Evolutionary conservation across 2,888 invertebrate species (phyloP), one percentile per base, ranked within the genome.

Genomic region (Fissipunctia ypsillon): DNA sequence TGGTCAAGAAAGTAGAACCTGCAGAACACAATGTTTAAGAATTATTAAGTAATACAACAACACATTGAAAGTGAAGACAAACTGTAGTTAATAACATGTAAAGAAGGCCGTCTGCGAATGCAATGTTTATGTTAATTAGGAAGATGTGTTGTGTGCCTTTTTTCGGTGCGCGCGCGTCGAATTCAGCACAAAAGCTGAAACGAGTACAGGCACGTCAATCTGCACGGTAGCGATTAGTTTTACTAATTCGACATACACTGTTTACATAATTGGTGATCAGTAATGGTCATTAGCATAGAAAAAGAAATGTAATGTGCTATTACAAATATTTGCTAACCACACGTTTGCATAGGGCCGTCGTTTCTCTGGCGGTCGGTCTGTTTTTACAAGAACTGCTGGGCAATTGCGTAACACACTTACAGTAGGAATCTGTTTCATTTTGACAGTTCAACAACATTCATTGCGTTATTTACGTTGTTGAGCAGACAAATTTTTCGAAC

Each of bases 101-200:
- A n/a, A n/a, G n/a, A n/a, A 90, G 87, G 85, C 82, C 84, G 79
- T 85, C 84, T 84, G 81, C 77, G 72, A 80, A 85, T 88, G 90
- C 89, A 91, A 92, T 89, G 84, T 91, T 90, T 92, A 92, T 92
- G 92, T 82, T 89, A 91, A 93, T 91, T 86, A 76, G 77, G 79
- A 87, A 84, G 83, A 80, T 35, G 60, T 48, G 54, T 56, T 87
- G 88, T 89, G 89, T 87, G 84, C 84, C 85, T 88, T 90, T 91
- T 91, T 83, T 86, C 63, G 78, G 59, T 35, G 54, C 59, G 80
- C 80, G 85, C 88, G 87, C 80, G 85, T 84, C 90, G 83, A 90
- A 91, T 91, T 90, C 85, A 85, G 70, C 87, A 91, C 87, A 90
- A 90, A 90, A 84, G 72, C 80, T 63, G 73, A 87, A 91, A 88